phyloP scores from a whole-genome alignment of 2,113 vertebrate genomes.

The Odobenus rosmarus region DNA sequence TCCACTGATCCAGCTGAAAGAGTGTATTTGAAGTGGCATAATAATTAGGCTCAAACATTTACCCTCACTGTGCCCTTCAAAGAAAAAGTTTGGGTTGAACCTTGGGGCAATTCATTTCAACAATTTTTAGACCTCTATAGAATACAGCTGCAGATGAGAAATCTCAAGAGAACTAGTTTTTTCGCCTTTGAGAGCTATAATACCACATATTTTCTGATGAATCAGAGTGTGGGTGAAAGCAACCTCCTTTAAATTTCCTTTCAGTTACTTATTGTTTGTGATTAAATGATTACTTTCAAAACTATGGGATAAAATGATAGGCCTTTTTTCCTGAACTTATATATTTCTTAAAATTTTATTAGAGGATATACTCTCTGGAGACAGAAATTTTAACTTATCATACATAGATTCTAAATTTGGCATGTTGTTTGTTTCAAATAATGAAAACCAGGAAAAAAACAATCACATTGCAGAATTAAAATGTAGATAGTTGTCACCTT shows the following conservation, averaged over 20 bases:
- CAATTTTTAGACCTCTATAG: constrained; percentile 34
- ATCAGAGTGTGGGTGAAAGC: background rate
- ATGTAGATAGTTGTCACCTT: background rate
- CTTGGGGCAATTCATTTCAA: constrained; percentile 63
- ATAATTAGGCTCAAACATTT: constrained; percentile 66
- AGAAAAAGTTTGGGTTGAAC: constrained; percentile 53
- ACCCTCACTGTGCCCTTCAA: constrained; percentile 53
- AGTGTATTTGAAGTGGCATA: constrained; percentile 66
- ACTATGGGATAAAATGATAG: background rate
- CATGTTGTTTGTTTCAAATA: background rate
- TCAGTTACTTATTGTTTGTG: constrained; percentile 3
- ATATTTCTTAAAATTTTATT: background rate
- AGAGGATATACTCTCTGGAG: background rate
- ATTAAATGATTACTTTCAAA: constrained; percentile 31
- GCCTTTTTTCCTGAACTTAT: background rate
- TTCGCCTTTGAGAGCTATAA: background rate
- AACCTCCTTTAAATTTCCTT: constrained; percentile 25
- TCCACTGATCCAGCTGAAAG: background rate
- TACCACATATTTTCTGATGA: background rate
- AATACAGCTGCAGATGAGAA: constrained; percentile 43
- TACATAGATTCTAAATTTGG: background rate
- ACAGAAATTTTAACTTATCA: background rate
- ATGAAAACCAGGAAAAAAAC: background rate
- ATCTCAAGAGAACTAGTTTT: background rate
- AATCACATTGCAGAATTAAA: background rate